phyloP scores from a whole-genome alignment of 2,888 invertebrate species.

The Nebria brevicollis region DNA sequence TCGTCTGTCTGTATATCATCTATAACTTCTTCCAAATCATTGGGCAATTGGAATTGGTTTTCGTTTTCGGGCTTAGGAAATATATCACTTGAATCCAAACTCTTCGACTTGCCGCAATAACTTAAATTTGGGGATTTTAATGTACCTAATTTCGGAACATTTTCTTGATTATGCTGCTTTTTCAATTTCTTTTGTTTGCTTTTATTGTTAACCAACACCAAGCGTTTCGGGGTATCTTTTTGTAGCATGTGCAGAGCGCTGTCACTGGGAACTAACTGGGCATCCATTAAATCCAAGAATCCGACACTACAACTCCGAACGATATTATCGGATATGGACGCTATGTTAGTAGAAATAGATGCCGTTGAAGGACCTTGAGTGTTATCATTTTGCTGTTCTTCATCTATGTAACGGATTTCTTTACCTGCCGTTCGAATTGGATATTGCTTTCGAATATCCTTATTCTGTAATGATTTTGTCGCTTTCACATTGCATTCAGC shows the following conservation, averaged over 20 bases:
- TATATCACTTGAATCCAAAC: conserved; percentile 86
- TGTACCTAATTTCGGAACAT: conserved; percentile 52
- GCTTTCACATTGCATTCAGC: conserved; percentile 27
- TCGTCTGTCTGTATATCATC: conserved; percentile 56
- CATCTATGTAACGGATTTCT: conserved; percentile 56
- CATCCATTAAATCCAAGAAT: conserved; percentile 84
- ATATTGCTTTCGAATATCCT: conserved; percentile 29
- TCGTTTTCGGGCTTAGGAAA: conserved; percentile 65
- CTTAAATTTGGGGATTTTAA: conserved; percentile 68
- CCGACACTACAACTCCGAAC: conserved; percentile 90
- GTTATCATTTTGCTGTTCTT: conserved; percentile 53
- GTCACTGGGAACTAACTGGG: conserved; percentile 78
- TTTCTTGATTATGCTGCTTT: conserved; percentile 54
- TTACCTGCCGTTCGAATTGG: conserved; percentile 56
- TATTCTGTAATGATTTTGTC: neutral
- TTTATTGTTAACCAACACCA: conserved; percentile 76
- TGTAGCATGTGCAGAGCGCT: conserved; percentile 76
- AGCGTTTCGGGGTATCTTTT: conserved; percentile 79
- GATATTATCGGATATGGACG: conserved; percentile 75
- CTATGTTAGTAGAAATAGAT: conserved; percentile 52
- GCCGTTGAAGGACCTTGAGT: conserved; percentile 51
- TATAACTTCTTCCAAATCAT: conserved; percentile 56
- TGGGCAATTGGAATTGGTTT: conserved; percentile 50
- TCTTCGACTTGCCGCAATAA: conserved; percentile 82
- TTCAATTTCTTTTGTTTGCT: conserved; percentile 66